These are phyloP conservation scores for Pelodytes ibericus DNA, from an alignment of 2,797 vertebrate species.

Conservation along the genomic window DNA sequence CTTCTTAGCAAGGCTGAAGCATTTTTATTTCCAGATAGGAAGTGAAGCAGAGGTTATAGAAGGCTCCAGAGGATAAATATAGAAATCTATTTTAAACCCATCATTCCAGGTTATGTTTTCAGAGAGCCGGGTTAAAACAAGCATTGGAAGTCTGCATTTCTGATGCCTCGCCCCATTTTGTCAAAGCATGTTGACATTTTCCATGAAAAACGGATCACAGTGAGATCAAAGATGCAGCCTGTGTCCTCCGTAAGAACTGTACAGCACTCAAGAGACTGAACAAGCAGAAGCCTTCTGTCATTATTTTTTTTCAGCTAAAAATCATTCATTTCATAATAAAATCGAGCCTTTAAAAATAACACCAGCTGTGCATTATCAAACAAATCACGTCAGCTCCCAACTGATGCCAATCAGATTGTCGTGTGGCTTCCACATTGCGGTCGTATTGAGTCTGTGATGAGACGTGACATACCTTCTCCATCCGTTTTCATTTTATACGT, in stretches of 20 bases:
- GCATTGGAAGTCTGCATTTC: conserved; percentile 19
- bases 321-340: conserved; percentile 45
- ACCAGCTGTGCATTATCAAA: conserved; percentile 49
- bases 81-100: too few relatives aligned
- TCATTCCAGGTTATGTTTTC: too few relatives aligned
- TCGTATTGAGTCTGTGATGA: neutral
- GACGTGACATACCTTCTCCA: neutral
- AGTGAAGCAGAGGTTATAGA: too few relatives aligned
- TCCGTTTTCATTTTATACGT: neutral
- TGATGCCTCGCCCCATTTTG: conserved; percentile 21
- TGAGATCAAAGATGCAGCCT: conserved; percentile 10
- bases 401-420: conserved; percentile 23
- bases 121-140: too few relatives aligned
- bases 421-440: conserved; percentile 1
- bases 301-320: conserved; percentile 48
- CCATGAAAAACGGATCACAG: conserved; percentile 10
- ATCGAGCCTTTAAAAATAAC: conserved; percentile 47
- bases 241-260: conserved; percentile 21
- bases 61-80: too few relatives aligned
- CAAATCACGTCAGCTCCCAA: conserved; percentile 33
- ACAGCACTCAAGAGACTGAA: conserved; percentile 38
- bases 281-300: conserved; percentile 46
- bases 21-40: too few relatives aligned
- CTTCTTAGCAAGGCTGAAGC: too few relatives aligned
- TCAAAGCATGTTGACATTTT: conserved; percentile 21